phyloP scores from a whole-genome alignment of 2,888 invertebrate species.

The Xylocampa areola region DNA sequence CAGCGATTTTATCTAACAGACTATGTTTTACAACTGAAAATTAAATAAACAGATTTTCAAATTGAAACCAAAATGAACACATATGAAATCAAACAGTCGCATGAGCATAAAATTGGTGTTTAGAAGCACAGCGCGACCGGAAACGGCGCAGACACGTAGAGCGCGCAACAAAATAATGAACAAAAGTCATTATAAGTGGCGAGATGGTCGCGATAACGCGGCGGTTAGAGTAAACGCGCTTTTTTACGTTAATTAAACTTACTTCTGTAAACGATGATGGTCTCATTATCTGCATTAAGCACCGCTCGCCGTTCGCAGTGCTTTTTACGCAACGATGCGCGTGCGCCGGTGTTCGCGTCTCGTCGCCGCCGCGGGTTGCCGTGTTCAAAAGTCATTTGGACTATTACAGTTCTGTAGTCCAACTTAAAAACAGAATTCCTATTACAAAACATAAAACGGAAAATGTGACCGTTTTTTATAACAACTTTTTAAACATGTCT shows the following conservation, averaged over 20 bases:
- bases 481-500: conserved; percentile 38
- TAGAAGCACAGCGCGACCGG: conserved; percentile 77
- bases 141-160: conserved; percentile 79
- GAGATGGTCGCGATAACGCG: conserved; percentile 82
- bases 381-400: conserved; percentile 63
- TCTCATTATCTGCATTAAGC: conserved; percentile 83
- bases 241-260: conserved; percentile 89
- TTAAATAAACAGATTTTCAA: conserved; percentile 74
- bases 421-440: conserved; percentile 47
- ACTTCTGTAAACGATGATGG: conserved; percentile 87
- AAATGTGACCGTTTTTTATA: conserved; percentile 44
- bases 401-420: conserved; percentile 48
- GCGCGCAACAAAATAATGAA: conserved; percentile 86
- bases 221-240: conserved; percentile 87
- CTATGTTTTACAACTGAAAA: conserved; percentile 70
- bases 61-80: conserved; percentile 68
- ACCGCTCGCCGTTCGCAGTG: conserved; percentile 67
- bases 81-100: conserved; percentile 77
- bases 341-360: conserved; percentile 45
- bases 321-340: conserved; percentile 79
- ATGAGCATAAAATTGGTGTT: conserved; percentile 83
- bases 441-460: conserved; percentile 32
- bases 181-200: conserved; percentile 87
- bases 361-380: conserved; percentile 52
- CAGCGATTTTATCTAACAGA: conserved; percentile 60